A percentile compares a stretch with the other conserved stretches of the same genome.
Evolutionary conservation across 2,888 invertebrate species (phyloP).

Genomic region (Diplazon laetatorius): DNA sequence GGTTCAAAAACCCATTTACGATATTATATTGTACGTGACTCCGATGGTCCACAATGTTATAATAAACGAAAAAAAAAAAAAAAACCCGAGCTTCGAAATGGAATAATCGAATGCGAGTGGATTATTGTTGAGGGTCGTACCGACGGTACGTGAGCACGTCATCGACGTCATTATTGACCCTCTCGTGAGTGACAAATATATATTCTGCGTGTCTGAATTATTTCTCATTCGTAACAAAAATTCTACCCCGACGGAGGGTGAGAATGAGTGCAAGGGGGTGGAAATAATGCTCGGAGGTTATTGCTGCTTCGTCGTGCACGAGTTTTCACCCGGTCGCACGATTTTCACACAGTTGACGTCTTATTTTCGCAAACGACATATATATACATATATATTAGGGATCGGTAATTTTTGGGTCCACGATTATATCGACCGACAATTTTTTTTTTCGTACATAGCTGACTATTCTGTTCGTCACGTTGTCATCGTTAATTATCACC

Average conservation of each 20-base stretch:
- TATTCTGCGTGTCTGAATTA: slow-evolving; percentile 41
- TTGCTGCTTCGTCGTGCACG: neutral
- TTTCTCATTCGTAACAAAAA: too few relatives aligned
- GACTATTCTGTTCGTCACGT: slow-evolving; percentile 6
- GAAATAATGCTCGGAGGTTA: too few relatives aligned
- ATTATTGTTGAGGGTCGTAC: slow-evolving; percentile 13
- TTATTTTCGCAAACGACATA: slow-evolving; percentile 51
- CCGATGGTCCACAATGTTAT: slow-evolving; percentile 39
- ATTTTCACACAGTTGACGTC: slow-evolving; percentile 50
- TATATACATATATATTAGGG: too few relatives aligned
- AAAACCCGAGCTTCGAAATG: slow-evolving; percentile 42
- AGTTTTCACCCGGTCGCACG: slow-evolving; percentile 12
- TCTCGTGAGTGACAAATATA: slow-evolving; percentile 61
- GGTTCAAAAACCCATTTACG: slow-evolving; percentile 33
- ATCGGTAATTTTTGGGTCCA: too few relatives aligned
- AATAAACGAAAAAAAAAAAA: slow-evolving; percentile 51
- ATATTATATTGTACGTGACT: slow-evolving; percentile 52
- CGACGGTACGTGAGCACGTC: slow-evolving; percentile 54
- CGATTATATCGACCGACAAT: too few relatives aligned
- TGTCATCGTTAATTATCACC: slow-evolving; percentile 17
- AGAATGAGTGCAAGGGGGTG: slow-evolving; percentile 29
- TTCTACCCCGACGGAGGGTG: neutral
- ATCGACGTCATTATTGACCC: slow-evolving; percentile 60
- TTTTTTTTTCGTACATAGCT: too few relatives aligned
- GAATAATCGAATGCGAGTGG: slow-evolving; percentile 34